Evolutionary conservation across 2,113 vertebrate genomes (phyloP).

Genomic region (Copsychus sechellarum): DNA sequence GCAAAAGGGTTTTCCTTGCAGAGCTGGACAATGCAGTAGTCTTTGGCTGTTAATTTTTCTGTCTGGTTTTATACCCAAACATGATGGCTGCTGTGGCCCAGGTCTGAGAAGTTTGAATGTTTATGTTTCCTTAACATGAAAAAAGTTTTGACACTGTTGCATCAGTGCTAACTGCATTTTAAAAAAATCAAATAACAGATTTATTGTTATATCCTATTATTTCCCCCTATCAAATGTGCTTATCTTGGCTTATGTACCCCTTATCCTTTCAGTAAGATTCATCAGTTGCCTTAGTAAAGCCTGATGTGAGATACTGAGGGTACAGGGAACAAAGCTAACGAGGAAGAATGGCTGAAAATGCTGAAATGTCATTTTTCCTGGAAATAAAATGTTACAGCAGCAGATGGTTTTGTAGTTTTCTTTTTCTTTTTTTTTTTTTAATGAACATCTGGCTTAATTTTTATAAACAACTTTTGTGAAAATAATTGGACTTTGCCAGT

Average conservation of each 20-base stretch:
- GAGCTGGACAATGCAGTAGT: neutral
- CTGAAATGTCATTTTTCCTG: neutral
- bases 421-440: neutral
- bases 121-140: neutral
- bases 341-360: neutral
- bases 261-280: neutral
- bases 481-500: neutral
- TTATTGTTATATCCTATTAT: neutral
- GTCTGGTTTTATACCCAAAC: neutral
- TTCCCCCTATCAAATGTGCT: neutral
- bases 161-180: neutral
- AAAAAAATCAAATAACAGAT: neutral
- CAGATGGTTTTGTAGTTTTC: neutral
- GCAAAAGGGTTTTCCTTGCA: neutral
- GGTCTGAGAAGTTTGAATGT: neutral
- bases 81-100: rapidly evolving
- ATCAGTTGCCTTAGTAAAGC: neutral
- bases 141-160: neutral
- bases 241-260: neutral
- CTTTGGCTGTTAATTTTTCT: neutral
- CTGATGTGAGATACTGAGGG: neutral
- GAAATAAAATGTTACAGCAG: neutral
- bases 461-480: neutral
- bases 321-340: neutral
- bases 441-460: neutral